phyloP scores from a whole-genome alignment of 2,888 invertebrate species.

The Leptinotarsa haldemani region DNA sequence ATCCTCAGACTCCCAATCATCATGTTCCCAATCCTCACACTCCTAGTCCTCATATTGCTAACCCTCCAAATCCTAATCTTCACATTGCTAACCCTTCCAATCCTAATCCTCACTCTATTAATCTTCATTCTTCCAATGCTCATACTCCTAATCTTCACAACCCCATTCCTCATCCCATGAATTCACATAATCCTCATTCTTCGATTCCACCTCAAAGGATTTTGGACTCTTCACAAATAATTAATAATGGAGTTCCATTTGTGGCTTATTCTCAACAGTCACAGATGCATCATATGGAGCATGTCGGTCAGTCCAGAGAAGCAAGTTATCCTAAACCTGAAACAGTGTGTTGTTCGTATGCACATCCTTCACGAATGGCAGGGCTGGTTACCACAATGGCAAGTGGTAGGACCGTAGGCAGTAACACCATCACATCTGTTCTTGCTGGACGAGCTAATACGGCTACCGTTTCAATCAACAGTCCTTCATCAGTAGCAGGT shows the following conservation, averaged over 20 bases:
- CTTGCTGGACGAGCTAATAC: constrained; percentile 81
- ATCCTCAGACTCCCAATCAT: constrained; percentile 43
- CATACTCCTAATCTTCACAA: constrained; percentile 53
- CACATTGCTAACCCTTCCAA: constrained; percentile 52
- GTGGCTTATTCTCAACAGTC: constrained; percentile 43
- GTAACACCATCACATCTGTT: constrained; percentile 86
- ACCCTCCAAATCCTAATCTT: constrained; percentile 64
- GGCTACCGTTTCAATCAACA: constrained; percentile 80
- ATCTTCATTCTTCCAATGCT: background rate
- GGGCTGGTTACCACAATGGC: constrained; percentile 74
- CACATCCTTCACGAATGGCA: constrained; percentile 35
- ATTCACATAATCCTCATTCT: constrained; percentile 42
- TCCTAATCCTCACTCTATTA: constrained; percentile 1
- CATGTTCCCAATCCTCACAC: constrained; percentile 6
- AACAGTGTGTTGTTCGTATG: constrained; percentile 44
- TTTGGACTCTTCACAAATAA: constrained; percentile 42
- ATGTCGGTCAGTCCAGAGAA: constrained; percentile 32
- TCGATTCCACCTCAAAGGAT: constrained; percentile 37
- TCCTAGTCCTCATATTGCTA: constrained; percentile 57
- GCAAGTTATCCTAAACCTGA: constrained; percentile 43
- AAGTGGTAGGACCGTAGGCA: constrained; percentile 80
- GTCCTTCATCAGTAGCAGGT: constrained; percentile 67
- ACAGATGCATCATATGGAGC: constrained; percentile 41
- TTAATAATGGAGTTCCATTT: constrained; percentile 42
- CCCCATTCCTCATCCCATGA: constrained; percentile 28